A percentile compares a stretch with the other conserved stretches of the same genome.
Evolutionary conservation across 2,888 invertebrate genomes (phyloP).

Genomic region (Mesorhabditis belari): DNA sequence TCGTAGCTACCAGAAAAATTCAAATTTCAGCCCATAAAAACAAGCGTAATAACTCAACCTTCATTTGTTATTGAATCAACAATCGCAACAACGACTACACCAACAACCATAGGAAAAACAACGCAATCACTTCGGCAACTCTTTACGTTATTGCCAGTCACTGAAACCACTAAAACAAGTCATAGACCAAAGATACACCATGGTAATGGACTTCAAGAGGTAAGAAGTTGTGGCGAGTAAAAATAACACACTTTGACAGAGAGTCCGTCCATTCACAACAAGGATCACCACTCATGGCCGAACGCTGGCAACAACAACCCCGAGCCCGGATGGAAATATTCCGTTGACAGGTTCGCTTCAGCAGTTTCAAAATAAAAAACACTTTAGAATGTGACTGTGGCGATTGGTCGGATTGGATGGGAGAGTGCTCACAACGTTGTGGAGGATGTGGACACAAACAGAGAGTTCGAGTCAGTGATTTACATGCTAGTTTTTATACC

Average conservation of each 20-base stretch:
- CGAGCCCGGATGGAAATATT: background rate
- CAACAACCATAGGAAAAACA: too few species aligned
- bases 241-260: too few species aligned
- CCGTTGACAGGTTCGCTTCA: too few species aligned
- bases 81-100: background rate
- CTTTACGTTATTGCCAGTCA: too few species aligned
- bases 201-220: too few species aligned
- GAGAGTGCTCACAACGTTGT: conserved; percentile 45
- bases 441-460: conserved; percentile 48
- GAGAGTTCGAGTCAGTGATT: conserved; percentile 35
- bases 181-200: too few species aligned
- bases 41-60: background rate
- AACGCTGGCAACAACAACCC: too few species aligned
- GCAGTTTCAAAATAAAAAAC: too few species aligned
- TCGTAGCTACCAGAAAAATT: background rate
- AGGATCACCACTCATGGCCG: background rate
- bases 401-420: conserved; percentile 45
- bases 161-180: too few species aligned
- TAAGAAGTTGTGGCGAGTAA: too few species aligned
- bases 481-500: too few species aligned
- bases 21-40: background rate
- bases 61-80: conserved; percentile 7
- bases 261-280: background rate
- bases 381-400: conserved; percentile 40
- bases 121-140: too few species aligned